Evolutionary conservation across 2,113 vertebrate species (phyloP), one percentile per base, ranked within the genome.

Genomic region (Nannobrachium achirus): DNA sequence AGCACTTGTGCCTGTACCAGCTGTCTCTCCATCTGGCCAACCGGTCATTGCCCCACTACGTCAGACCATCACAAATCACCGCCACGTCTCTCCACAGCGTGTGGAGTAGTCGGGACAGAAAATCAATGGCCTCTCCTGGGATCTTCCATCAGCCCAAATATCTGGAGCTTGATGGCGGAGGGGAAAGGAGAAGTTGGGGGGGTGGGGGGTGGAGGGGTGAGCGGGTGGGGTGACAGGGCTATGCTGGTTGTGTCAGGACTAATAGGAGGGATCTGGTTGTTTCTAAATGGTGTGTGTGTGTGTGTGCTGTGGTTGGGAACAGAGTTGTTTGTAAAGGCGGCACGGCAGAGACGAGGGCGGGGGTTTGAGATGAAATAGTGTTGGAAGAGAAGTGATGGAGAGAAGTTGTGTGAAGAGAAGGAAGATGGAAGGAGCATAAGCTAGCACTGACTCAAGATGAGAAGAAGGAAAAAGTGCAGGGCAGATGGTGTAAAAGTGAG

Each of bases 91-190:
- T 53, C 81, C 78, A 75, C 48, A 79, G 66, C 63, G 74, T 20
- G 18, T n/a, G 25, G 69, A 56, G 63, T 60, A 45, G 58, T 63
- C 57, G 20, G 59, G 85, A 88, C 83, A 80, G 80, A 72, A 92
- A 91, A 91, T 92, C 91, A 86, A 92, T 92, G 80, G 57, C 60
- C 64, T 77, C 86, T 88, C 82, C 70, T 72, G 78, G 83, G 77
- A 80, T 65, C 67, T 79, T 89, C 82, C 74, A 88, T 91, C 88
- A 85, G 75, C 64, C 81, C 74, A 75, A 83, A 85, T 86, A 87
- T 90, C 85, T 86, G 64, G 38, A 66, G 72, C 69, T 69, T 79
- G 78, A 80, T 83, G 73, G 80, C 60, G n/a, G 50, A 60, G 76
- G 71, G 66, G 3, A 4, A 4, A 7, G 44, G 57, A 10, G 15